Percentiles rank a stretch among this genome's conserved stretches.
phyloP scores from a whole-genome alignment of 2,113 vertebrate species.

The Herpetotheres cachinnans region DNA sequence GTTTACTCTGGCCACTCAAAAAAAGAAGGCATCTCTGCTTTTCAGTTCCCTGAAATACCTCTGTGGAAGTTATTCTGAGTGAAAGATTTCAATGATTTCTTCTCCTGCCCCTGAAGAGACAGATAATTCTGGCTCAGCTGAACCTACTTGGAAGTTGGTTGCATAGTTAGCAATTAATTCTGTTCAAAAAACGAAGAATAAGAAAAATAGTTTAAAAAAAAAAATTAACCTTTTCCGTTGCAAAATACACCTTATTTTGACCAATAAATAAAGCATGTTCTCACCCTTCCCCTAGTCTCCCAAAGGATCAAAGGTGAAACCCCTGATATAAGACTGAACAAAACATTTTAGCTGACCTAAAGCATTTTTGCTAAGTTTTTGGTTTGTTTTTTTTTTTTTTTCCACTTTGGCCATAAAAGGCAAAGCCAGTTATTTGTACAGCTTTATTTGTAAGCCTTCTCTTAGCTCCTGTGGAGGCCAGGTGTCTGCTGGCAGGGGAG shows the following conservation, averaged over 20 bases:
- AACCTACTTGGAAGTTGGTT: not conserved
- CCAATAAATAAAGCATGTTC: not conserved
- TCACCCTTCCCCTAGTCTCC: not conserved
- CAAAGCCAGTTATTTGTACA: not conserved
- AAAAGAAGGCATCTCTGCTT: not conserved
- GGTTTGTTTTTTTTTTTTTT: not conserved
- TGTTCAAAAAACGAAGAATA: not conserved
- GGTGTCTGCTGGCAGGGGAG: not conserved
- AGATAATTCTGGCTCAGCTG: not conserved
- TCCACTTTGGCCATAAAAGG: not conserved
- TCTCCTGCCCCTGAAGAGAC: not conserved
- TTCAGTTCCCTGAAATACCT: not conserved
- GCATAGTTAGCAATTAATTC: not conserved
- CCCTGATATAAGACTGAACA: not conserved
- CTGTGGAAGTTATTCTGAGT: not conserved
- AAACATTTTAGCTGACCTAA: not conserved
- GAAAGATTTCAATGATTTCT: not conserved
- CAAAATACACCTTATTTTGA: not conserved
- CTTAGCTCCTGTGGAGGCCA: constrained; percentile 4
- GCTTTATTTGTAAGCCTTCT: not conserved
- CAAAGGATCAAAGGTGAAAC: not conserved
- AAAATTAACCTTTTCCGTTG: not conserved
- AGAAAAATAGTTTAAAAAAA: not conserved
- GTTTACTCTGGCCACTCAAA: not conserved
- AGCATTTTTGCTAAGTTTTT: not conserved